Evolutionary conservation across 2,888 invertebrate genomes (phyloP), one percentile per base, ranked within the genome.

Genomic region (Calameuta filiformis): DNA sequence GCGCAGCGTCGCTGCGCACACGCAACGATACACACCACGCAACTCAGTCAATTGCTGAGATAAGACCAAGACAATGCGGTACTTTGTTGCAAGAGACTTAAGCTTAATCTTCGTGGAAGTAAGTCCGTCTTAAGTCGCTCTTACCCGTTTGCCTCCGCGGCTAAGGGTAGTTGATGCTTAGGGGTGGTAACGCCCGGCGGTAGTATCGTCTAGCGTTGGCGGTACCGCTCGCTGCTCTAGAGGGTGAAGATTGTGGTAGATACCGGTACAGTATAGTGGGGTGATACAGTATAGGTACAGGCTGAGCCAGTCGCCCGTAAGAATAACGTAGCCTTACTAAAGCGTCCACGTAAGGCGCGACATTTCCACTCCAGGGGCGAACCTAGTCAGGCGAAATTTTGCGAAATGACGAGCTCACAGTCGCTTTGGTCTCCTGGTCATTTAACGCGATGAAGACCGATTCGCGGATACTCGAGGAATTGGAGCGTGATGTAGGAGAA

Each of bases 11-110:
- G 56, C 56, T 23, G 56, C 56, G 56, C 56, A 56, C 23, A 23
- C 56, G 56, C 56, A 56, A 23, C 23, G 56, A 56, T 56, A 56
- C 56, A 56, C 56, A 23, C 33, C 71, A 31, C 71, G 71, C 71
- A 71, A 15, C 71, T 34, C 31, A 83, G 83, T 87, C 87, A 88
- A 88, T 87, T 88, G 86, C 85, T 80, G 83, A 85, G 87, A 88
- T 87, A 87, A 88, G 85, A 81, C 79, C 81, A 82, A 85, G 85
- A 88, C 87, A 87, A 87, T 84, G 85, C 83, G 86, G 85, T 87
- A 87, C 85, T 89, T 88, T 85, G 87, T 87, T 84, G 85, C 82
- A 81, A 83, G 85, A 56, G 86, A 87, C 86, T 87, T 86, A 86
- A 83, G 83, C 82, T 84, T 88, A 88, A 88, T 88, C 87, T 87